Conservation (phyloP, 2,888 invertebrate genomes). For the Abrostola tripartita region DNA sequence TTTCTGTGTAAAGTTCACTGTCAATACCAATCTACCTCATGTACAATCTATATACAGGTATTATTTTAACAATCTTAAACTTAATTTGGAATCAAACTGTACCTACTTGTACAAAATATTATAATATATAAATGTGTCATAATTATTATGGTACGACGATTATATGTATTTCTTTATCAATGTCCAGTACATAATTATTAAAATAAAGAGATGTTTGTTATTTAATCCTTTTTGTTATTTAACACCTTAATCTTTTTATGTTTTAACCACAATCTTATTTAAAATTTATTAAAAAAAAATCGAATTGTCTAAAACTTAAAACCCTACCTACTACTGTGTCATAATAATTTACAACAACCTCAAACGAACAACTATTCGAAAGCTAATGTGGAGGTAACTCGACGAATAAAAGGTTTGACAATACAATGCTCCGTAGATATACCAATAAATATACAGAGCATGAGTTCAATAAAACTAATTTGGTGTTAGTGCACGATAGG, state of each 20-base stretch:
- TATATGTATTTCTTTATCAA: constrained; percentile 86
- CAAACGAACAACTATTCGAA: no score
- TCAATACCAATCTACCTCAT: constrained; percentile 80
- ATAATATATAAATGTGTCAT: constrained; percentile 80
- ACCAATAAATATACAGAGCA: constrained; percentile 42
- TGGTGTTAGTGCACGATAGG: constrained; percentile 56
- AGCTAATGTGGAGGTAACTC: neutral
- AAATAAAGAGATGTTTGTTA: constrained; percentile 88
- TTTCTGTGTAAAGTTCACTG: constrained; percentile 50
- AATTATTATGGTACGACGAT: constrained; percentile 79
- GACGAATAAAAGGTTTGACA: constrained; percentile 2
- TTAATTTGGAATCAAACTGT: constrained; percentile 64
- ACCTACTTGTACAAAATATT: constrained; percentile 79
- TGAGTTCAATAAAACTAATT: constrained; percentile 59
- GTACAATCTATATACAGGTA: constrained; percentile 71
- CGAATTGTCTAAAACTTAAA: no score
- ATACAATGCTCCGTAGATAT: constrained; percentile 13
- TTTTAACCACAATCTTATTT: neutral
- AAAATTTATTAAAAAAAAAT: no score
- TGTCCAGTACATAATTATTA: constrained; percentile 86
- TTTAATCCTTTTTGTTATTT: constrained; percentile 65
- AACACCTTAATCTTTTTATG: neutral
- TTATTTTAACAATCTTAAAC: constrained; percentile 59
- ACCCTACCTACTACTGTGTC: no score
- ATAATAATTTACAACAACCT: no score